Evolutionary conservation across 1,140 invertebrate genomes (phyloP).

Genomic region (Yoshiicerus persimilis): DNA sequence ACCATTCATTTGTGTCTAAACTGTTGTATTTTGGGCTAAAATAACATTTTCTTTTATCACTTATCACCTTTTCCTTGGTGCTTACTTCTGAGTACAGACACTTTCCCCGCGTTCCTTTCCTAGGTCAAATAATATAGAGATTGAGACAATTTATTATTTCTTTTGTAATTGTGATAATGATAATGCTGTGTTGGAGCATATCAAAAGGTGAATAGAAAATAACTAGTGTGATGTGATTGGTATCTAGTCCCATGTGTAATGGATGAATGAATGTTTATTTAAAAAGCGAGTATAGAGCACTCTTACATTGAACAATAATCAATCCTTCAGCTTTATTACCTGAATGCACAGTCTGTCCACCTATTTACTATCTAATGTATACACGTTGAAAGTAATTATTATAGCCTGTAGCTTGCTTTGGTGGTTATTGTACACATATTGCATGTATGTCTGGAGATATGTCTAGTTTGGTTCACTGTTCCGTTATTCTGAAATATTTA

Average conservation of each 20-base stretch:
- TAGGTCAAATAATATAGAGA: no score
- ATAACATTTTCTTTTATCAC: neutral
- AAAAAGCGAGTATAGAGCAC: neutral
- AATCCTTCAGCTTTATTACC: neutral
- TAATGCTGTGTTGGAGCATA: neutral
- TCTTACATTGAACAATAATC: neutral
- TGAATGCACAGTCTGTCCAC: neutral
- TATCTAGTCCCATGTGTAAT: no score
- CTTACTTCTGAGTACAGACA: neutral
- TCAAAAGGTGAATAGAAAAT: neutral
- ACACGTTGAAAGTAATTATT: neutral
- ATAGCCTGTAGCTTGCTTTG: neutral
- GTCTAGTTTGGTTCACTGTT: neutral
- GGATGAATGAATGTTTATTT: slow-evolving; percentile 16
- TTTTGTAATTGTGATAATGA: neutral
- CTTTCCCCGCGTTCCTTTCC: neutral
- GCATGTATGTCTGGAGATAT: neutral
- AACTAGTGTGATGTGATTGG: neutral
- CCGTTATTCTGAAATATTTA: neutral
- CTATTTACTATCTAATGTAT: neutral
- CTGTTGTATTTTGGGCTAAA: neutral
- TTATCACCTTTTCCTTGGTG: neutral
- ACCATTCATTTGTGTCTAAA: neutral
- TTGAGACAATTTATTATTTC: neutral
- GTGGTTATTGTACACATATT: neutral